Base-by-base conservation (phyloP, 2,888 invertebrate species). In the Strigamia transsilvanica region DNA sequence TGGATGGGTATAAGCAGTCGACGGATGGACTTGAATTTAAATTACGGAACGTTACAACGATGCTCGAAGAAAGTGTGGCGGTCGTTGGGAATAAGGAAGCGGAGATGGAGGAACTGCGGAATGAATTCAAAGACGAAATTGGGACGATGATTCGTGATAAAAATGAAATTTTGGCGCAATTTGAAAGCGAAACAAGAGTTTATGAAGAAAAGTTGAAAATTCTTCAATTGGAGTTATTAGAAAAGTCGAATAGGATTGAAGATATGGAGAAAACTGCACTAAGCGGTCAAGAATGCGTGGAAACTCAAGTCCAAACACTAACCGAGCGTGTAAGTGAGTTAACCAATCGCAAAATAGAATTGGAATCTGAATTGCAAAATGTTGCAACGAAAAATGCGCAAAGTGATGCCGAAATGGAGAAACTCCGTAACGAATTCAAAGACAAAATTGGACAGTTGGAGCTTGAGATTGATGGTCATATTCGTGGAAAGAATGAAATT, bases 331-430 rank as follows among this genome's bases (percentile, higher is more conserved):
- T 27, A 27, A 27, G 3, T 27, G 27, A 27, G 27, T 27, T 27
- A 27, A 27, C 27, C 3, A 27, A 27, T 2, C 27, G 1, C 27
- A 27, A 27, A 27, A 27, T 27, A 21, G 23, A 66, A 23, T 23
- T 66, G 66, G 23, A 66, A 23, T 66, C 7, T 66, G 15, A 66
- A 66, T 66, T 66, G 66, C 23, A 73, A 73, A 27, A 23, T 6
- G 6, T 21, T 18, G 0, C n/a, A 5, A 18, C 2, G 9, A 51
- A 51, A 15, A 15, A 18, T 21, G 18, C 18, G 1, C 0, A 18
- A n/a, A 56, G n/a, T 1, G 18, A 56, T 18, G 6, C 18, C 4
- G 56, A 56, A 56, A 18, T 56, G 9, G 56, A 56, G 21, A 18
- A 56, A 56, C 9, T 18, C 7, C n/a, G 21, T 3, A n/a, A 56